Conservation (phyloP, 64 coral and sea anemone genomes). For the Dendronephthya gigantea region DNA sequence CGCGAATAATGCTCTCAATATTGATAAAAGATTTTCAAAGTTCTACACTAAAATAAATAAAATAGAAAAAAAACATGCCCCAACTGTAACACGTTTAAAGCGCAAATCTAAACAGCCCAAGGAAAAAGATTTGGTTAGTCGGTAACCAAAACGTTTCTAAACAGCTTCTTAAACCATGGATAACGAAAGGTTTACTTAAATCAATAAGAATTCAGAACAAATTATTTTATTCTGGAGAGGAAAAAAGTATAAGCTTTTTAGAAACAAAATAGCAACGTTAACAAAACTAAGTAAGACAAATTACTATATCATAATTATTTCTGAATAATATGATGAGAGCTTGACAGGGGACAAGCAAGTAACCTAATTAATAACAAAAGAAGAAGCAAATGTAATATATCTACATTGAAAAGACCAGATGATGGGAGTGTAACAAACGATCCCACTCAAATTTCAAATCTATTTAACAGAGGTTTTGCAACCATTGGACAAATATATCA, state of each 20-base stretch:
- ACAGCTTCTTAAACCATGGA: not conserved
- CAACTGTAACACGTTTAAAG: not conserved
- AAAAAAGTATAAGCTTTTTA: slow-evolving; percentile 3
- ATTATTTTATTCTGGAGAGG: not conserved
- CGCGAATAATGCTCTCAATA: not conserved
- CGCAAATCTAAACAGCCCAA: not conserved
- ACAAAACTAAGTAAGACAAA: slow-evolving; percentile 20
- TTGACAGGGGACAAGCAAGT: slow-evolving; percentile 22
- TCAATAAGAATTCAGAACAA: not conserved
- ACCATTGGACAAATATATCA: slow-evolving; percentile 20
- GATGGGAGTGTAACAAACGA: not conserved
- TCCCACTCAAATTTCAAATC: slow-evolving; percentile 9
- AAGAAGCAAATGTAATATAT: not conserved
- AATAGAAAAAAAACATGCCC: slow-evolving; percentile 17
- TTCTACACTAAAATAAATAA: slow-evolving; percentile 25
- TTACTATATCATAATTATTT: slow-evolving; percentile 19
- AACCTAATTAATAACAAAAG: slow-evolving; percentile 17
- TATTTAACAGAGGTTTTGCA: slow-evolving; percentile 25
- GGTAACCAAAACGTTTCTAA: too few species aligned
- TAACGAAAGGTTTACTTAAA: not conserved
- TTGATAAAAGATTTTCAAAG: slow-evolving; percentile 13
- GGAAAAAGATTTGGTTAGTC: too few species aligned
- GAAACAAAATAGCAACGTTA: slow-evolving; percentile 25
- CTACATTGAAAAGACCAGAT: not conserved
- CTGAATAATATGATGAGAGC: slow-evolving; percentile 17